These are phyloP conservation scores for Nysson spinosus DNA, from an alignment of 2,888 invertebrate species.

Conservation along the genomic window DNA sequence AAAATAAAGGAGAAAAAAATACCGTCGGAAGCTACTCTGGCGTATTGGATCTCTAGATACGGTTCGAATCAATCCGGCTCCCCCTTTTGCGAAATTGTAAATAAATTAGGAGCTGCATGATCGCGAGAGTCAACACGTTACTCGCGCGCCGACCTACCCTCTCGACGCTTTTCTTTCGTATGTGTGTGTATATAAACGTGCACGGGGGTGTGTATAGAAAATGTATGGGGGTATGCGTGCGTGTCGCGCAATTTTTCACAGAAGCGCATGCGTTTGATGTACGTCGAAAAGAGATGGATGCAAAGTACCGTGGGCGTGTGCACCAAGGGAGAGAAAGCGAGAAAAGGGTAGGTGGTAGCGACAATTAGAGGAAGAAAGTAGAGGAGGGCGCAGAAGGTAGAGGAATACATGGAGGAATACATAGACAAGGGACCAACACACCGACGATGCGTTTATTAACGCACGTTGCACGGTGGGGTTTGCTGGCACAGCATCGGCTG, in stretches of 20 bases:
- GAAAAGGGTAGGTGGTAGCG: not conserved
- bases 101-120: constrained; percentile 65
- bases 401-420: constrained; percentile 23
- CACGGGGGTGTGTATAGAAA: constrained; percentile 18
- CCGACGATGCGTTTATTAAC: constrained; percentile 69
- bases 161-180: not conserved
- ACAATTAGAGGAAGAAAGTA: constrained; percentile 6
- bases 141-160: constrained; percentile 40
- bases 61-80: constrained; percentile 56
- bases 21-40: constrained; percentile 24
- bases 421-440: constrained; percentile 53
- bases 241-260: not conserved
- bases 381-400: constrained; percentile 1
- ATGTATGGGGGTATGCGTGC: constrained; percentile 7
- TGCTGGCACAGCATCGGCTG: constrained; percentile 70
- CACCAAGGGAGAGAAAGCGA: constrained; percentile 2
- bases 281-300: constrained; percentile 1
- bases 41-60: constrained; percentile 45
- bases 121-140: constrained; percentile 66
- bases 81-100: constrained; percentile 63
- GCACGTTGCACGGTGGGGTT: constrained; percentile 65
- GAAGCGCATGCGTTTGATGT: constrained; percentile 31
- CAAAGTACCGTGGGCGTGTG: constrained; percentile 35
- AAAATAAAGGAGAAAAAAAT: not conserved
- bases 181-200: constrained; percentile 6